Evolutionary conservation across 2,888 invertebrate genomes (phyloP).

Genomic region (Synanthedon formicaeformis): DNA sequence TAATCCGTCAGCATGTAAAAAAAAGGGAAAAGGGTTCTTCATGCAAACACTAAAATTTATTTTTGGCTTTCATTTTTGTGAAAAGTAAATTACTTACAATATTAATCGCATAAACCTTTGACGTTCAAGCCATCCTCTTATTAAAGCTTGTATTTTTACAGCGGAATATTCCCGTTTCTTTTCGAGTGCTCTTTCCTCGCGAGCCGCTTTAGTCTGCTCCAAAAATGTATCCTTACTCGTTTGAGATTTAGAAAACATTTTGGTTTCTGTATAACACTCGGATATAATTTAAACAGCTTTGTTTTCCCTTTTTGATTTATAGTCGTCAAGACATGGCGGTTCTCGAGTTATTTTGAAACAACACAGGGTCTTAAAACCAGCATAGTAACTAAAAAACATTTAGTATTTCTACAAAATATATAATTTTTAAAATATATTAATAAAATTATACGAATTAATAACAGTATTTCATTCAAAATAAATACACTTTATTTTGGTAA

Average conservation of each 20-base stretch:
- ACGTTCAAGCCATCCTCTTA: slow-evolving; percentile 82
- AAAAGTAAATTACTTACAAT: slow-evolving; percentile 69
- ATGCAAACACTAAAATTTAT: too few relatives aligned
- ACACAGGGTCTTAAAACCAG: too few relatives aligned
- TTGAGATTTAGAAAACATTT: slow-evolving; percentile 54
- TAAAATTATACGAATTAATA: too few relatives aligned
- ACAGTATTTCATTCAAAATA: too few relatives aligned
- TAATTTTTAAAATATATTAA: too few relatives aligned
- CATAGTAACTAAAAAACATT: too few relatives aligned
- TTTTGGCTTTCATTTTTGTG: neutral
- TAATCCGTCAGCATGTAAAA: too few relatives aligned
- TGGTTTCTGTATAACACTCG: slow-evolving; percentile 17
- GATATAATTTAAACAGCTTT: slow-evolving; percentile 22
- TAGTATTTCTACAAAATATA: too few relatives aligned
- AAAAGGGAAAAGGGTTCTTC: too few relatives aligned
- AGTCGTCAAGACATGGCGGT: slow-evolving; percentile 31
- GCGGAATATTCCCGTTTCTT: slow-evolving; percentile 83
- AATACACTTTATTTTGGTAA: too few relatives aligned
- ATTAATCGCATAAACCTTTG: slow-evolving; percentile 72
- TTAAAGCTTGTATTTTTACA: slow-evolving; percentile 78
- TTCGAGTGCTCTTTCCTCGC: slow-evolving; percentile 89
- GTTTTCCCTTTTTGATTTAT: slow-evolving; percentile 32
- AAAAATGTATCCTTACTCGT: slow-evolving; percentile 83
- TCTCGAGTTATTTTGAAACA: slow-evolving; percentile 4
- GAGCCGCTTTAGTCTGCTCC: slow-evolving; percentile 90